Evolutionary conservation across 2,113 vertebrate genomes (phyloP).

Genomic region (Notiomystis cincta): DNA sequence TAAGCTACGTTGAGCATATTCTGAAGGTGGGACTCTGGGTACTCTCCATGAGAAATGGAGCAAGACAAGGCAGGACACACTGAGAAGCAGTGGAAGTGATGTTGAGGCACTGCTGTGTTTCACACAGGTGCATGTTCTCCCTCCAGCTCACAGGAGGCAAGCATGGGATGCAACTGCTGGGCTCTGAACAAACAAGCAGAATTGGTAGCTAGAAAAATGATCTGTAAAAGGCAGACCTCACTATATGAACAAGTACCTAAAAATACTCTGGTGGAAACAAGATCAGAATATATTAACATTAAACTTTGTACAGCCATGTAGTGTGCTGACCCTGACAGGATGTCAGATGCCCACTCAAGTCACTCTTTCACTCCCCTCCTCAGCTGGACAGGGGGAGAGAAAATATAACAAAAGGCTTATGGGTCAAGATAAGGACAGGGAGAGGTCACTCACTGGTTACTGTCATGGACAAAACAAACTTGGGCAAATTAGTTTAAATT

Average conservation of each 20-base stretch:
- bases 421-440: fast-evolving
- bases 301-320: not conserved
- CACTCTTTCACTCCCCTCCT: not conserved
- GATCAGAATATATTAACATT: not conserved
- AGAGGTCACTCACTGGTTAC: not conserved
- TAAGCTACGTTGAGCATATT: not conserved
- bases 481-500: not conserved
- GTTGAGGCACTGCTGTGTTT: not conserved
- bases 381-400: not conserved
- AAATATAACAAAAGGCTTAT: not conserved
- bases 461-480: not conserved
- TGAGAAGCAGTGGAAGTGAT: not conserved
- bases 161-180: not conserved
- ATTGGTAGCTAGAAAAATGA: not conserved
- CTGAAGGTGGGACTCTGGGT: not conserved
- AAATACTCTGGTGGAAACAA: not conserved
- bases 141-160: not conserved
- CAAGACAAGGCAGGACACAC: not conserved
- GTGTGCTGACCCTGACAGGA: not conserved
- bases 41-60: not conserved
- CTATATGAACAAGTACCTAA: not conserved
- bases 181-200: not conserved
- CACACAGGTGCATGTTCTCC: not conserved
- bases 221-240: not conserved
- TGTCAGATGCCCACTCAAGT: not conserved